These are phyloP conservation scores for Mirounga angustirostris DNA, from an alignment of 2,113 vertebrate genomes.

Conservation along the genomic window DNA sequence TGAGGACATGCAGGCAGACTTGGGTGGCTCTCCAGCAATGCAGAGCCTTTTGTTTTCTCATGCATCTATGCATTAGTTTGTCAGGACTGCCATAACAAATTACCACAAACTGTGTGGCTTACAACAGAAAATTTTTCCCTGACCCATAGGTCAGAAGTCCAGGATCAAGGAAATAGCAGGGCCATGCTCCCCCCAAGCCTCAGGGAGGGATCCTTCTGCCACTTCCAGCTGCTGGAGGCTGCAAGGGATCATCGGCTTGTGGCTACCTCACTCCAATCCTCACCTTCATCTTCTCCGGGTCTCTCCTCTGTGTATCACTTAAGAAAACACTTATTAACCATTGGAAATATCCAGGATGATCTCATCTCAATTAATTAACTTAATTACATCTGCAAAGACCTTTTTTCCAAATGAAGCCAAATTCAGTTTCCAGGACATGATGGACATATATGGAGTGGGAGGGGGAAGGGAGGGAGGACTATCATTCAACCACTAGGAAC, in stretches of 20 bases:
- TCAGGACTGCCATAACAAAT: background rate
- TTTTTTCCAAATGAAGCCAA: background rate
- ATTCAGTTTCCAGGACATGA: background rate
- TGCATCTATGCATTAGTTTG: background rate
- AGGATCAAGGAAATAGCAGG: background rate
- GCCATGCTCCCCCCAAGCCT: rapidly evolving
- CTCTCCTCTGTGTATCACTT: background rate
- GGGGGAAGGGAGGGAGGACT: background rate
- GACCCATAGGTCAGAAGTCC: background rate
- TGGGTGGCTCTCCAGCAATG: background rate
- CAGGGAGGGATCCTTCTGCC: background rate
- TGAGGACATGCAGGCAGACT: background rate
- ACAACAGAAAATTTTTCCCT: background rate
- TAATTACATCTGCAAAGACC: background rate
- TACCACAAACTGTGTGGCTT: background rate
- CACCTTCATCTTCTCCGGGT: too few species aligned
- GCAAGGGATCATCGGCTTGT: background rate
- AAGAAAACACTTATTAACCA: background rate
- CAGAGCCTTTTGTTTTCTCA: background rate
- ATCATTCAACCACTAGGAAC: too few species aligned
- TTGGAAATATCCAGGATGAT: background rate
- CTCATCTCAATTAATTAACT: background rate
- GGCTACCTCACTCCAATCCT: rapidly evolving
- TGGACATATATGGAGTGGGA: background rate
- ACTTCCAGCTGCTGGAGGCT: background rate